Evolutionary conservation across 2,797 vertebrate genomes (phyloP).

Genomic region (Hafferia zeledoni): DNA sequence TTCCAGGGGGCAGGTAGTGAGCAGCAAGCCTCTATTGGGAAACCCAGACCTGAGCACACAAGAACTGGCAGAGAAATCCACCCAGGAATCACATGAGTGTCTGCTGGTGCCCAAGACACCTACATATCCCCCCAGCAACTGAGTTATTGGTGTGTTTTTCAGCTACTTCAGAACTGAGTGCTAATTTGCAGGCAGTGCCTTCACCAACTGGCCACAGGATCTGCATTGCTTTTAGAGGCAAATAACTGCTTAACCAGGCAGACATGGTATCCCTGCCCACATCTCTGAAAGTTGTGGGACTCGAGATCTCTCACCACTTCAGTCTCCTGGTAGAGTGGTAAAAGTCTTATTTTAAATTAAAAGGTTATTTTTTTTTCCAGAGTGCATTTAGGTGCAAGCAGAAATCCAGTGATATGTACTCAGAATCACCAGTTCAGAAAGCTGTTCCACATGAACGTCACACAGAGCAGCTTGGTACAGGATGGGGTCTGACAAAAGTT

Average conservation of each 20-base stretch:
- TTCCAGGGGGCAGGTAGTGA: neutral
- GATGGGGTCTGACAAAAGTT: neutral
- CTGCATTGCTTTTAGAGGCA: neutral
- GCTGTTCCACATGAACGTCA: fast-evolving
- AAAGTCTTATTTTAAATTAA: neutral
- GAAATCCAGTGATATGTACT: neutral
- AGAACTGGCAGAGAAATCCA: neutral
- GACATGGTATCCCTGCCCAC: neutral
- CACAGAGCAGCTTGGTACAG: neutral
- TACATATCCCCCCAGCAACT: fast-evolving
- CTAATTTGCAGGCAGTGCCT: neutral
- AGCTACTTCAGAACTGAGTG: neutral
- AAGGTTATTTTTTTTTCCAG: neutral
- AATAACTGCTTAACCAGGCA: neutral
- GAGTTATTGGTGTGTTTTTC: neutral
- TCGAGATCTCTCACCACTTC: neutral
- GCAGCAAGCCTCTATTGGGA: neutral
- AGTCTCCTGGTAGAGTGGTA: neutral
- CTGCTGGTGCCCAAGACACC: neutral
- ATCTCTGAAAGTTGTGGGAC: neutral
- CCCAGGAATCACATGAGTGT: neutral
- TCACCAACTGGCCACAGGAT: neutral
- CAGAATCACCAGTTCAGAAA: neutral
- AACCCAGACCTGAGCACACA: neutral
- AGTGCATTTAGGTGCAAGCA: neutral